These are phyloP conservation scores for Pandemis heparana DNA, from an alignment of 2,888 invertebrate genomes.

Conservation along the genomic window DNA sequence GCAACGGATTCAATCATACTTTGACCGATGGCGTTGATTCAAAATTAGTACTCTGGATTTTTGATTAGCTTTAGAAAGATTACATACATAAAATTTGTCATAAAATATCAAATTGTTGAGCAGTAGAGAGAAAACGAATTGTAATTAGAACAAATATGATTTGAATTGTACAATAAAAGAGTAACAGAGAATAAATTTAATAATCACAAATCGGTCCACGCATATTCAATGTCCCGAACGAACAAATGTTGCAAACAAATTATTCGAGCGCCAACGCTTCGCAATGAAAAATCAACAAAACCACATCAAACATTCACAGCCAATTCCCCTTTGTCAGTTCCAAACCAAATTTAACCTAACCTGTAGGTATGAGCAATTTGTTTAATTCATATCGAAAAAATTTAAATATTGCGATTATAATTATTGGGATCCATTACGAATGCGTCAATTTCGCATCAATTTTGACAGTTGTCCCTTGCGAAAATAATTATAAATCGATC, in stretches of 20 bases:
- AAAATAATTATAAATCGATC: slow-evolving; percentile 59
- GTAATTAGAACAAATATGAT: slow-evolving; percentile 30
- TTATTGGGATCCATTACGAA: slow-evolving; percentile 68
- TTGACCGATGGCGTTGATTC: slow-evolving; percentile 48
- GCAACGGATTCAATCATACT: slow-evolving; percentile 72
- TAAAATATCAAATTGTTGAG: background rate
- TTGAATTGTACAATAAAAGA: slow-evolving; percentile 25
- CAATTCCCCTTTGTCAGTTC: slow-evolving; percentile 63
- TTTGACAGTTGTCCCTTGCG: slow-evolving; percentile 57
- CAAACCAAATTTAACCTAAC: slow-evolving; percentile 62
- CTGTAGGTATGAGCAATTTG: slow-evolving; percentile 54
- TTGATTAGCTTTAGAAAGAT: slow-evolving; percentile 27
- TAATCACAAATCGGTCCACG: slow-evolving; percentile 39
- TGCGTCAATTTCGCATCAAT: slow-evolving; percentile 65
- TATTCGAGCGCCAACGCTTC: slow-evolving; percentile 74
- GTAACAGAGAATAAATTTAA: slow-evolving; percentile 20
- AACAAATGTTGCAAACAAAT: slow-evolving; percentile 67
- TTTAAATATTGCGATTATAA: slow-evolving; percentile 68
- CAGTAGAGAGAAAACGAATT: background rate
- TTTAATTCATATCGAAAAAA: slow-evolving; percentile 59
- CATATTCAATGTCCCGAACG: slow-evolving; percentile 46
- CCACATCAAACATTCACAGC: slow-evolving; percentile 74
- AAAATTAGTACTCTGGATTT: slow-evolving; percentile 62
- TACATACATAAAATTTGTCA: too few species aligned
- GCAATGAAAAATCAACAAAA: slow-evolving; percentile 72